Evolutionary conservation across 2,113 vertebrate genomes (phyloP), one percentile per base, ranked within the genome.

Genomic region (Pogona vitticeps): DNA sequence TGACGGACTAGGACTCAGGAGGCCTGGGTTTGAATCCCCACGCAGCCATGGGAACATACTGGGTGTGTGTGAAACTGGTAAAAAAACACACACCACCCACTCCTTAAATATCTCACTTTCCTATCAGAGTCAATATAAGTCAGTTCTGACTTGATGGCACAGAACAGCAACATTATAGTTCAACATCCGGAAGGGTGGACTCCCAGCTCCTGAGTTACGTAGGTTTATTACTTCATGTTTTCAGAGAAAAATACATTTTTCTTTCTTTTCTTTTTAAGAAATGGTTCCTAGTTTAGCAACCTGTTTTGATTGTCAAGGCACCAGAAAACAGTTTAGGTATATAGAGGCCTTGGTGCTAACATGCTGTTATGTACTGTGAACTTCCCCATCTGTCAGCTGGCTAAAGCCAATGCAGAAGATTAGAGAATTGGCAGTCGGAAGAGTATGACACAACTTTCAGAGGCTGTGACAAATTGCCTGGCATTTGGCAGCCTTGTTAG

Each of bases 401-500:
- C 72, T 38, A 84, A 75, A 84, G 26, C 58, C 75, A 84, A 84
- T 61, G 40, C 28, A 76, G 28, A 46, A 73, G 70, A 83, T 46
- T 76, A 76, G 40, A 63, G 63, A 65, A 84, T 7, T 84, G 72
- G 71, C 82, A 84, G 20, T 36, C 72, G 23, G 38, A 46, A 28
- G 40, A 8, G 28, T 10, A 76, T 84, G 82, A 84, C 82, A 84
- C 72, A 75, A 75, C 21, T 84, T 75, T 40, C 82, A 84, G 58
- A n/a, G 6, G 12, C 82, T 84, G 82, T 76, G 82, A 75, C 82
- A 84, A 84, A 84, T 84, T 76, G 59, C 36, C 61, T 84, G 26
- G 71, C 59, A 65, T 76, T 63, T 76, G 58, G 71, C 71, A 31
- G 58, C 58, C 58, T 65, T 84, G 3, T 61, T 76, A 33, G 58